phyloP scores from a whole-genome alignment of 2,888 invertebrate species.

The Octonoba sinensis region DNA sequence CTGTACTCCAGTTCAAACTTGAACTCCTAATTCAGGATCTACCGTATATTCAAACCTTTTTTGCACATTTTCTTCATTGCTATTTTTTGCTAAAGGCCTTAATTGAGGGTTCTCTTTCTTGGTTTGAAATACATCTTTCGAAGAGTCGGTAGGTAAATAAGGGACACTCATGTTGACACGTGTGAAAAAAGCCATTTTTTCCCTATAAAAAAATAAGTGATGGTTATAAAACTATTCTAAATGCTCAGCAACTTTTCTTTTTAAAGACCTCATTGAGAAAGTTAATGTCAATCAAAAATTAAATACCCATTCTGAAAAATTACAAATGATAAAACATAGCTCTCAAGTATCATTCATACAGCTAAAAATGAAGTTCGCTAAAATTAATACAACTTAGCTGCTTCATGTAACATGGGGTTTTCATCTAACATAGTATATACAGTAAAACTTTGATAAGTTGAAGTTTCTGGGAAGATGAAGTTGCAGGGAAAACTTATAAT shows the following conservation, averaged over 20 bases:
- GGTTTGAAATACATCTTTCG: slow-evolving; percentile 40
- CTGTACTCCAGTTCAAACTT: slow-evolving; percentile 64
- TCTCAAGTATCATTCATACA: too few relatives aligned
- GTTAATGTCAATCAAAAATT: neutral
- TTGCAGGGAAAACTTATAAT: too few relatives aligned
- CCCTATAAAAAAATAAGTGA: slow-evolving; percentile 75
- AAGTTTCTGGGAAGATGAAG: too few relatives aligned
- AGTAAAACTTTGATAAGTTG: too few relatives aligned
- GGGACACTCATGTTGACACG: slow-evolving; percentile 72
- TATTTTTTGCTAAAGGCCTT: slow-evolving; percentile 29
- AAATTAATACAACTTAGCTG: too few relatives aligned
- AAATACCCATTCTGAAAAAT: neutral
- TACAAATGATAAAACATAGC: neutral
- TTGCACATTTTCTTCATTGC: slow-evolving; percentile 25
- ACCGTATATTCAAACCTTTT: slow-evolving; percentile 66
- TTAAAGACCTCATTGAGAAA: neutral
- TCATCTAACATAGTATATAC: too few relatives aligned
- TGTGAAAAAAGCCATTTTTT: slow-evolving; percentile 97
- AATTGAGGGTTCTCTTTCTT: slow-evolving; percentile 38
- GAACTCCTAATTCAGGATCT: slow-evolving; percentile 67
- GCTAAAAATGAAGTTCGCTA: too few relatives aligned
- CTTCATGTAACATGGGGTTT: too few relatives aligned
- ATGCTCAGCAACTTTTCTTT: neutral
- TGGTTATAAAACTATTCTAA: neutral
- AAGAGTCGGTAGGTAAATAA: slow-evolving; percentile 62